Percentiles rank a stretch among this genome's conserved stretches.
Evolutionary conservation across 2,797 vertebrate genomes (phyloP).

Genomic region (Tenualosa thibaudeaui): DNA sequence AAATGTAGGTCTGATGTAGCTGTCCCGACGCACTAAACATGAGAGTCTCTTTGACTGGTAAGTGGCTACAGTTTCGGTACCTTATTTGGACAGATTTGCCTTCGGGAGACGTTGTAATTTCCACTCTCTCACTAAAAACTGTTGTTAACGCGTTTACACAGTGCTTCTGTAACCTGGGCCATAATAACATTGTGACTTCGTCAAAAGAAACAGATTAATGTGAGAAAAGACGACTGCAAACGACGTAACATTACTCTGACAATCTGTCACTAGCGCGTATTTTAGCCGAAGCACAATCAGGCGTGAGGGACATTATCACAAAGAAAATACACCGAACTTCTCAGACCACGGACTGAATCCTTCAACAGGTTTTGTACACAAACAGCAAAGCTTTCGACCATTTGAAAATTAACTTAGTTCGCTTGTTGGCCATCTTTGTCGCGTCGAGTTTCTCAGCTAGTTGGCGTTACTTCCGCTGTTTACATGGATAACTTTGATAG

Average conservation of each 20-base stretch:
- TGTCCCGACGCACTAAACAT: neutral
- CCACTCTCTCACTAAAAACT: no score
- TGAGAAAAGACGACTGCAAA: no score
- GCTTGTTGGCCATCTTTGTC: neutral
- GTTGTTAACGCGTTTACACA: no score
- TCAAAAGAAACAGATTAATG: no score
- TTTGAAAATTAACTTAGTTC: neutral
- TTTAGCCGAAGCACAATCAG: neutral
- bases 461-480: constrained; percentile 11
- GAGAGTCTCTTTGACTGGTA: neutral
- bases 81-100: neutral
- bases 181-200: neutral
- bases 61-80: neutral
- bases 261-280: neutral
- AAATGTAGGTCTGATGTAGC: neutral
- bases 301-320: neutral
- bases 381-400: neutral
- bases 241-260: neutral
- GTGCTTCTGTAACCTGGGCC: neutral
- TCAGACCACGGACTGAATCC: neutral
- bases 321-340: neutral
- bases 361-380: neutral
- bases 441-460: neutral
- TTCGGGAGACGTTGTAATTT: neutral
- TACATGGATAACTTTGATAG: constrained; percentile 10